Base-by-base conservation (phyloP, 2,888 invertebrate genomes). In the Invenusta paracnida region DNA sequence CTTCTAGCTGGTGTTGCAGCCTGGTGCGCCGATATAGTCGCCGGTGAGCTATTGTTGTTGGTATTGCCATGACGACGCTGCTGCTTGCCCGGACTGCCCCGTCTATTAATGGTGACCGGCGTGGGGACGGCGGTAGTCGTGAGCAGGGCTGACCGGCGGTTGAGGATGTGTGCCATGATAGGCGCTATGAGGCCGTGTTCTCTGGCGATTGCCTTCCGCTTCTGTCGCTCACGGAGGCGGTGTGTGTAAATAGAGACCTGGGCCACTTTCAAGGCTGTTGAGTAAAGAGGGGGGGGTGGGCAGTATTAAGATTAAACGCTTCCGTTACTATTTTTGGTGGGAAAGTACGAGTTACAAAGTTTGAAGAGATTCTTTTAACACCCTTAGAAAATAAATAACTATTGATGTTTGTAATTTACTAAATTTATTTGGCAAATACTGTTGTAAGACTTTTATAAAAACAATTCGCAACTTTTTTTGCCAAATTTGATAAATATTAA, bases 181-280 rank as follows among this genome's bases (percentile, higher is more conserved):
- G 29, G 85, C 2, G 29, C 85, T 23, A 85, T 30, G 28, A 85
- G 84, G 48, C 85, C 85, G 85, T 85, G 85, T 31, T 86, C 85
- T 5, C 85, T 0, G 17, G 85, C 85, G 23, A 85, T 85, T 23
- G 29, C 5, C 23, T 85, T 85, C 0, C 85, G 85, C 0, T 85
- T 85, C 30, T 85, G 85, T 0, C 85, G 85, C 29, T 85, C 85
- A 25, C 48, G 84, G n/a, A 85, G 85, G 27, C 85, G 84, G 13
- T 86, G 31, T 27, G 85, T 85, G 30, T 85, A 85, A 25, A 85
- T 85, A 27, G 27, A 30, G 13, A 85, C 85, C 11, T 86, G 85
- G 23, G 85, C 85, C 1, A 85, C 85, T 29, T 86, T 85, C 17
- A 85, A 30, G 23, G 85, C 85, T 5, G 48, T 11, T 48, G 48